Percentiles rank a stretch among this genome's conserved stretches.
phyloP scores from a whole-genome alignment of 2,113 vertebrate genomes.

The Epinephelus fuscoguttatus region DNA sequence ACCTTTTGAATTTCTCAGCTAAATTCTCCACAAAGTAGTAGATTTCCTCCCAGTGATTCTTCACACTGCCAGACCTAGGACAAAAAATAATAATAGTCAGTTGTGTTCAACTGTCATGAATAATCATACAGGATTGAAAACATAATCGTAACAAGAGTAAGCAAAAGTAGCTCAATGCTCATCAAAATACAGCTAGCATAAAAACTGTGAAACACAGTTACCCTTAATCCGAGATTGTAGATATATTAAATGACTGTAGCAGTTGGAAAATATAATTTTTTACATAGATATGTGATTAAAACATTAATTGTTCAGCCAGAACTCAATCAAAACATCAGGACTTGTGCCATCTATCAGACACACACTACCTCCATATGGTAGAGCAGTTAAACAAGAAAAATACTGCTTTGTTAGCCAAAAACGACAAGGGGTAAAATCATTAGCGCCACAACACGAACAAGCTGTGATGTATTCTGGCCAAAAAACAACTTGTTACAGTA shows the following conservation, averaged over 20 bases:
- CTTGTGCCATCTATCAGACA: constrained; percentile 38
- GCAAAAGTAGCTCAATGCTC: not conserved
- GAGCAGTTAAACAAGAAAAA: constrained; percentile 35
- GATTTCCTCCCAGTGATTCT: constrained; percentile 91
- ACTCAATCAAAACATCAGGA: not conserved
- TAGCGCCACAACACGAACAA: constrained; percentile 39
- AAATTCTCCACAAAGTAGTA: constrained; percentile 90
- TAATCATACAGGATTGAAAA: not conserved
- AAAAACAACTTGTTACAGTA: constrained; percentile 28
- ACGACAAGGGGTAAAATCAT: constrained; percentile 39
- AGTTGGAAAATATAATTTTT: not conserved
- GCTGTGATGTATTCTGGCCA: not conserved
- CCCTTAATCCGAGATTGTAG: not conserved
- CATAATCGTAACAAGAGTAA: not conserved
- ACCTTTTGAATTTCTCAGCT: constrained; percentile 94
- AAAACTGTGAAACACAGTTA: not conserved
- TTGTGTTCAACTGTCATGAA: not conserved
- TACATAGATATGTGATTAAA: not conserved
- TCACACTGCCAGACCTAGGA: constrained; percentile 92
- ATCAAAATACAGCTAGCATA: not conserved
- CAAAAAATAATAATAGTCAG: constrained; percentile 4
- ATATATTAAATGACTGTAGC: not conserved
- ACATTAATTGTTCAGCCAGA: not conserved
- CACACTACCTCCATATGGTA: constrained; percentile 26
- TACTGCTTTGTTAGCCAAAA: constrained; percentile 23